Conservation (phyloP, 2,797 vertebrate genomes). For the Cyclopterus lumpus region DNA sequence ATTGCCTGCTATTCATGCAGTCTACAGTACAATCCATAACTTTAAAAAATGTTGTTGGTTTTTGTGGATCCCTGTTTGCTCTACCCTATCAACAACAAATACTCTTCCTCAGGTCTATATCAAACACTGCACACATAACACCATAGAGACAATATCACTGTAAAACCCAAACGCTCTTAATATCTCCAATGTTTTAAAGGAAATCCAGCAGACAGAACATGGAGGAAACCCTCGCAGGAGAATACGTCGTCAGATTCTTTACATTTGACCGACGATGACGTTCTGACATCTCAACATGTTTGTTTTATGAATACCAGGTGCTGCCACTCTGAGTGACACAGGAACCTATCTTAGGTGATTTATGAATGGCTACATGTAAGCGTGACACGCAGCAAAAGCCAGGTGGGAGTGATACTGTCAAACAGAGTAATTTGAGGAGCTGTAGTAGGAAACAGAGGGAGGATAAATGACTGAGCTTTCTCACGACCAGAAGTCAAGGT, state of each 20-base stretch:
- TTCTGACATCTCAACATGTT: slow-evolving; percentile 36
- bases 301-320: slow-evolving; percentile 24
- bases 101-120: not conserved
- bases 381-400: not conserved
- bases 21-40: not conserved
- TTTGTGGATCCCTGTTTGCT: not conserved
- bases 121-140: not conserved
- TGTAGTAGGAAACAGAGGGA: slow-evolving; percentile 12
- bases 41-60: not conserved
- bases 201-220: slow-evolving; percentile 38
- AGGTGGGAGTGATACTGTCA: not conserved
- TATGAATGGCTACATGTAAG: slow-evolving; percentile 7
- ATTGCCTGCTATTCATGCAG: not conserved
- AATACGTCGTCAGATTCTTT: slow-evolving; percentile 34
- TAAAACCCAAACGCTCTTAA: slow-evolving; percentile 1
- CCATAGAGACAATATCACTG: not conserved
- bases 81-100: slow-evolving; percentile 1
- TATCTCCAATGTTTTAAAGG: slow-evolving; percentile 30
- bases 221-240: slow-evolving; percentile 50
- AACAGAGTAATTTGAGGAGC: slow-evolving; percentile 9
- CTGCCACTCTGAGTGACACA: slow-evolving; percentile 4
- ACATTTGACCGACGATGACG: slow-evolving; percentile 42
- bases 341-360: slow-evolving; percentile 20
- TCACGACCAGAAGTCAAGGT: slow-evolving; percentile 61
- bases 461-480: slow-evolving; percentile 15